These are phyloP conservation scores for Lophochroa leadbeateri DNA, from an alignment of 2,113 vertebrate genomes.

Conservation along the genomic window DNA sequence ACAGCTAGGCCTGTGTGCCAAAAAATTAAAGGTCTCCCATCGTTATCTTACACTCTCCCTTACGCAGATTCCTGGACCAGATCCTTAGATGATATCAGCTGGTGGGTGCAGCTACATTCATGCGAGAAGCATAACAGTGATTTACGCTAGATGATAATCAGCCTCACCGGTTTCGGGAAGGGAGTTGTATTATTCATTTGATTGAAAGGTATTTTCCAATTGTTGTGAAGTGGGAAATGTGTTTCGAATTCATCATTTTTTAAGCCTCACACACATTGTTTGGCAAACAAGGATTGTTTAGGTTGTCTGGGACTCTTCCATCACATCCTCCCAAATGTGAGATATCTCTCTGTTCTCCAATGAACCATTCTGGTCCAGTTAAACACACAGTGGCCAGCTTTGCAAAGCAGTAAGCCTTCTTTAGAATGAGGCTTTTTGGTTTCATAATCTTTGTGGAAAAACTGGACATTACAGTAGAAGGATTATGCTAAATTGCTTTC, in stretches of 20 bases:
- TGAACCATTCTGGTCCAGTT: background rate
- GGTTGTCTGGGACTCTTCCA: slow-evolving; percentile 35
- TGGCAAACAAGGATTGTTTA: slow-evolving; percentile 20
- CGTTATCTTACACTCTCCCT: slow-evolving; percentile 21
- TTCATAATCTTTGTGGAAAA: slow-evolving; percentile 58
- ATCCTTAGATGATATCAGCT: slow-evolving; percentile 53
- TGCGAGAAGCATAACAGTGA: background rate
- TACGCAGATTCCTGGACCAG: slow-evolving; percentile 37
- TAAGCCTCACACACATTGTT: slow-evolving; percentile 14
- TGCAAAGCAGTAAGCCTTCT: slow-evolving; percentile 49
- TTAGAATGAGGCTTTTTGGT: slow-evolving; percentile 45
- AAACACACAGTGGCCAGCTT: slow-evolving; percentile 25
- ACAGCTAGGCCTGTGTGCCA: slow-evolving; percentile 26
- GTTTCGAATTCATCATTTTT: slow-evolving; percentile 31
- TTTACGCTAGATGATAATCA: slow-evolving; percentile 57
- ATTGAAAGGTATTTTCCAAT: slow-evolving; percentile 66
- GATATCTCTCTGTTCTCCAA: slow-evolving; percentile 19
- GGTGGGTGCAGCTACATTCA: slow-evolving; percentile 49
- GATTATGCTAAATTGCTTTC: slow-evolving; percentile 67
- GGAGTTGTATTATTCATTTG: slow-evolving; percentile 54
- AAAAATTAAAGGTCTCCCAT: slow-evolving; percentile 32
- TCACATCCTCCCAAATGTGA: slow-evolving; percentile 35
- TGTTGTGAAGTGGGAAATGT: slow-evolving; percentile 43
- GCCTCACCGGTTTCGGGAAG: background rate
- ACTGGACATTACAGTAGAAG: slow-evolving; percentile 60